phyloP scores from a whole-genome alignment of 2,113 vertebrate genomes.

The Acrocephalus kingi region DNA sequence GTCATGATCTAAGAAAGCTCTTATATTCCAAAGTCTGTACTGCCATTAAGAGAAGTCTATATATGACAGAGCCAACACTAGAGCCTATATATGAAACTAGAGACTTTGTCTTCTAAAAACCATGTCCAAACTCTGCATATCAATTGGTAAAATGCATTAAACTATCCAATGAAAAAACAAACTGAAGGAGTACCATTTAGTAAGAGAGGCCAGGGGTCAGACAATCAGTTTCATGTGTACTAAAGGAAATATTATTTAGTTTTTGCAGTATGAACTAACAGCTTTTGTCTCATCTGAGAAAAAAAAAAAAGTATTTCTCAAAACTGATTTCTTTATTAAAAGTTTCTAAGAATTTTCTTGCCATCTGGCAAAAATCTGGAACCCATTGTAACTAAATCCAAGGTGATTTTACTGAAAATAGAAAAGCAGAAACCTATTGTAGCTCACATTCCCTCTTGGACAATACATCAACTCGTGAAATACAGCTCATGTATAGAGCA shows the following conservation, averaged over 20 bases:
- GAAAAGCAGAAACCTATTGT: background rate
- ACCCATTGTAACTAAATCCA: background rate
- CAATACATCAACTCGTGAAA: background rate
- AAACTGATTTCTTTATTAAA: background rate
- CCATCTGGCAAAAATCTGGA: background rate
- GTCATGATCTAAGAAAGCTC: background rate
- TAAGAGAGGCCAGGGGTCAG: background rate
- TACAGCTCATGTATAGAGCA: rapidly evolving
- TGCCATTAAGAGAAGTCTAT: background rate
- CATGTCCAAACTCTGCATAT: background rate
- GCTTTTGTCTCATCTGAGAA: background rate
- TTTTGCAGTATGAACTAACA: background rate
- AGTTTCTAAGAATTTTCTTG: background rate
- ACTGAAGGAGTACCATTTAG: background rate
- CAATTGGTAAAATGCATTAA: background rate
- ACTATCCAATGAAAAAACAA: background rate
- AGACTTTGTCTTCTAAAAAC: background rate
- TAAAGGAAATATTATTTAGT: background rate
- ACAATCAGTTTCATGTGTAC: background rate
- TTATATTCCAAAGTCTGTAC: background rate
- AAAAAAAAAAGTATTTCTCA: background rate
- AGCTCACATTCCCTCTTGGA: background rate
- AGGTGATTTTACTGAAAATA: background rate
- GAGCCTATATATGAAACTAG: background rate
- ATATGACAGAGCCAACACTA: background rate